These are phyloP conservation scores for Denticeps clupeoides DNA, from an alignment of 2,797 vertebrate species.

Conservation along the genomic window DNA sequence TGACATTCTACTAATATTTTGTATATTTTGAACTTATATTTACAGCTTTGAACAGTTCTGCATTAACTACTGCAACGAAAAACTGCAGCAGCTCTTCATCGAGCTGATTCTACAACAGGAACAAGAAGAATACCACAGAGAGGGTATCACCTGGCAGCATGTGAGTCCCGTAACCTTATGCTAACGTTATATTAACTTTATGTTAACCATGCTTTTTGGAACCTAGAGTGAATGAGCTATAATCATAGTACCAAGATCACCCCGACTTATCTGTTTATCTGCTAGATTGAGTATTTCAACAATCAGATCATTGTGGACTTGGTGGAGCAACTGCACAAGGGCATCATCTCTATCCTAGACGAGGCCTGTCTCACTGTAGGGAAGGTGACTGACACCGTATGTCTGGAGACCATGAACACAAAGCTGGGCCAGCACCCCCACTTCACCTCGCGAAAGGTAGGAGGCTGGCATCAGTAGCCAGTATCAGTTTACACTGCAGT, in stretches of 20 bases:
- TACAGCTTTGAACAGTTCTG: slow-evolving; percentile 83
- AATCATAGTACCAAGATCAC: too few species aligned
- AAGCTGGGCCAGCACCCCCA: slow-evolving; percentile 77
- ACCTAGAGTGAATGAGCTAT: too few species aligned
- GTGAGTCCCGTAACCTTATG: too few species aligned
- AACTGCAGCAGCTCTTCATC: slow-evolving; percentile 75
- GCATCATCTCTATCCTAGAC: slow-evolving; percentile 78
- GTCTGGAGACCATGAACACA: slow-evolving; percentile 74
- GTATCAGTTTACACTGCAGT: slow-evolving; percentile 21
- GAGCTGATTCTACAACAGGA: slow-evolving; percentile 78
- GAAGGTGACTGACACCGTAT: slow-evolving; percentile 71
- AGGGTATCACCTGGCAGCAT: slow-evolving; percentile 78
- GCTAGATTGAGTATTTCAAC: slow-evolving; percentile 83
- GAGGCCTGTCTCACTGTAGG: slow-evolving; percentile 78
- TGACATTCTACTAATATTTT: neutral
- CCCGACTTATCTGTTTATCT: too few species aligned
- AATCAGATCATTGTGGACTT: slow-evolving; percentile 87
- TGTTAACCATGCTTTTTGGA: too few species aligned
- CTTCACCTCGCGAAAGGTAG: slow-evolving; percentile 77
- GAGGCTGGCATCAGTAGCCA: neutral
- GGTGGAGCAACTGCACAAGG: slow-evolving; percentile 77
- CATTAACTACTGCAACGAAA: slow-evolving; percentile 80
- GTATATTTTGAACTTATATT: neutral
- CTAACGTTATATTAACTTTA: too few species aligned
- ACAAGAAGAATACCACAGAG: slow-evolving; percentile 77